These are phyloP conservation scores for Leucoraja erinaceus DNA, from an alignment of 2,113 vertebrate genomes.

Conservation along the genomic window DNA sequence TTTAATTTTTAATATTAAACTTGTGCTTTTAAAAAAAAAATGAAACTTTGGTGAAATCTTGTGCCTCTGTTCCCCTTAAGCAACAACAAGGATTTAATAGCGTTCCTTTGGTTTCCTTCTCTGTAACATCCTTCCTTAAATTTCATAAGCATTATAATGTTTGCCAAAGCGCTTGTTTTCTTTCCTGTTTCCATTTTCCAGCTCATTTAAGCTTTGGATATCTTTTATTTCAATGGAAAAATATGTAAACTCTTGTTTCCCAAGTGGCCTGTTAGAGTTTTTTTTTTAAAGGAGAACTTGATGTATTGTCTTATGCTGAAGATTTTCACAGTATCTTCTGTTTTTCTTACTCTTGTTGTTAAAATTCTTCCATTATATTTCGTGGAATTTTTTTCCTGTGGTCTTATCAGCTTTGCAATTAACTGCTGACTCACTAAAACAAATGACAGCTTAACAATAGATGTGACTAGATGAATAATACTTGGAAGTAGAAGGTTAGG, in stretches of 20 bases:
- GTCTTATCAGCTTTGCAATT: conserved; percentile 8
- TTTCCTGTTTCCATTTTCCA: conserved; percentile 20
- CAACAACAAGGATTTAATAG: not conserved
- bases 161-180: not conserved
- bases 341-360: not conserved
- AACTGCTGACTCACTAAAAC: conserved; percentile 10
- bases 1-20: not conserved
- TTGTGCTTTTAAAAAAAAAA: no score
- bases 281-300: no score
- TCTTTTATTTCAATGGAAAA: not conserved
- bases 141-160: not conserved
- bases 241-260: not conserved
- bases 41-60: not conserved
- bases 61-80: not conserved
- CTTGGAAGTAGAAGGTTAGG: conserved; percentile 48
- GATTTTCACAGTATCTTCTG: not conserved
- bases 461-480: conserved; percentile 46
- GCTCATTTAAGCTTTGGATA: not conserved
- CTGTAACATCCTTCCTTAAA: conserved; percentile 6
- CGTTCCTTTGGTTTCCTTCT: not conserved
- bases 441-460: conserved; percentile 2
- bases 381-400: not conserved
- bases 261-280: not conserved
- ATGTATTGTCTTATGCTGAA: not conserved
- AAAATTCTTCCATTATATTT: not conserved